Percentiles rank a stretch among this genome's conserved stretches.
These are phyloP conservation scores for Clamator glandarius DNA, from an alignment of 2,797 vertebrate species.

Conservation along the genomic window DNA sequence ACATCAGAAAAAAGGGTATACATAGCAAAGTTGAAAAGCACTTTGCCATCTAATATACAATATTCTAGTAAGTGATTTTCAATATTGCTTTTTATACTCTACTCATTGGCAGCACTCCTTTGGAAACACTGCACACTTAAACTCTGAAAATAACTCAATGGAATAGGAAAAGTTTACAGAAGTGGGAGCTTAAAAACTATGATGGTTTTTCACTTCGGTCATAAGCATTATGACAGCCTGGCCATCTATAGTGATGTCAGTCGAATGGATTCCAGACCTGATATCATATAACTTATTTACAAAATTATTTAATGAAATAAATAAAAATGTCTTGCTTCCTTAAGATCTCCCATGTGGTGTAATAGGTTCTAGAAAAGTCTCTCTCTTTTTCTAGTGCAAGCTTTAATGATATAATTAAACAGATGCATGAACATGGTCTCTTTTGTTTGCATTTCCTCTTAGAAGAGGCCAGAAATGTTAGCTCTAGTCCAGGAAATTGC, in stretches of 20 bases:
- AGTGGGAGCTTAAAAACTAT: neutral
- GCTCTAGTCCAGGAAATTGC: neutral
- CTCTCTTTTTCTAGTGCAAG: neutral
- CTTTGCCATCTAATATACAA: neutral
- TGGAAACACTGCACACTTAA: neutral
- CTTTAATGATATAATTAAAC: neutral
- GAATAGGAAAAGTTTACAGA: constrained; percentile 28
- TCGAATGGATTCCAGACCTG: neutral
- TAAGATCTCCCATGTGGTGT: neutral
- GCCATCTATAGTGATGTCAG: neutral
- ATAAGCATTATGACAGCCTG: neutral
- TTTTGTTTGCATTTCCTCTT: neutral
- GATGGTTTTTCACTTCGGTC: neutral
- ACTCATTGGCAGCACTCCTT: neutral
- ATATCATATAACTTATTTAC: neutral
- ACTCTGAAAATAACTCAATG: neutral
- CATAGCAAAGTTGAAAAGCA: neutral
- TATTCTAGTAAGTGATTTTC: neutral
- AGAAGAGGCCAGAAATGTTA: neutral
- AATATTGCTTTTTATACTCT: neutral
- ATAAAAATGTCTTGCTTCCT: neutral
- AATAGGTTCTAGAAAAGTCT: neutral
- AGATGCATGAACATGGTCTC: neutral
- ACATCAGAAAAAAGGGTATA: neutral
- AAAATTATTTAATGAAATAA: neutral